Evolutionary conservation across 2,888 invertebrate genomes (phyloP).

Genomic region (Cheilosia soror): DNA sequence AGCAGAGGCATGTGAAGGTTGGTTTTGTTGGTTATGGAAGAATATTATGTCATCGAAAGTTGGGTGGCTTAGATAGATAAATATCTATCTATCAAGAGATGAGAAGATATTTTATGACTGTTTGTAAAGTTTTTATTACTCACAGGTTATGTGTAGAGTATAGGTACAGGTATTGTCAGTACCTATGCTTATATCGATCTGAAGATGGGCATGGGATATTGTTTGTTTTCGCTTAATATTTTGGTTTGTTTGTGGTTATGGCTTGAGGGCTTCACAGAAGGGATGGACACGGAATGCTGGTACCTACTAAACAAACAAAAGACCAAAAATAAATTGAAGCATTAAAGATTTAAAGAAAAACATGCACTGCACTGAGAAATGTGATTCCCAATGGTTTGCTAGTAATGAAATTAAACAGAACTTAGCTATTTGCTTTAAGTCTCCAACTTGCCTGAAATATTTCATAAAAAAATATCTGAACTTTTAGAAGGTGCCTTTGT

Average conservation of each 20-base stretch:
- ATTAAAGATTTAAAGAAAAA: not conserved
- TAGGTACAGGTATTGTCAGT: not conserved
- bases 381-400: not conserved
- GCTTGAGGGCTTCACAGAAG: not conserved
- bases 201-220: not conserved
- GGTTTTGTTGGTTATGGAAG: constrained; percentile 65
- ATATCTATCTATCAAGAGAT: not conserved
- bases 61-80: constrained; percentile 14
- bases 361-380: not conserved
- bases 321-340: not conserved
- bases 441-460: too few relatives aligned
- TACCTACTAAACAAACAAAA: not conserved
- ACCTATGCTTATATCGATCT: constrained; percentile 9
- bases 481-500: too few relatives aligned
- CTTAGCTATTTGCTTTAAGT: too few relatives aligned
- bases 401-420: too few relatives aligned
- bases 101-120: constrained; percentile 4
- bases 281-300: not conserved
- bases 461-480: too few relatives aligned
- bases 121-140: constrained; percentile 21
- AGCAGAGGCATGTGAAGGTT: constrained; percentile 64
- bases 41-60: constrained; percentile 66
- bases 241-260: not conserved
- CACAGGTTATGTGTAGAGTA: not conserved
- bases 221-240: constrained; percentile 1